These are phyloP conservation scores for Sarcophaga subvicina DNA, from an alignment of 2,888 invertebrate genomes.

Conservation along the genomic window DNA sequence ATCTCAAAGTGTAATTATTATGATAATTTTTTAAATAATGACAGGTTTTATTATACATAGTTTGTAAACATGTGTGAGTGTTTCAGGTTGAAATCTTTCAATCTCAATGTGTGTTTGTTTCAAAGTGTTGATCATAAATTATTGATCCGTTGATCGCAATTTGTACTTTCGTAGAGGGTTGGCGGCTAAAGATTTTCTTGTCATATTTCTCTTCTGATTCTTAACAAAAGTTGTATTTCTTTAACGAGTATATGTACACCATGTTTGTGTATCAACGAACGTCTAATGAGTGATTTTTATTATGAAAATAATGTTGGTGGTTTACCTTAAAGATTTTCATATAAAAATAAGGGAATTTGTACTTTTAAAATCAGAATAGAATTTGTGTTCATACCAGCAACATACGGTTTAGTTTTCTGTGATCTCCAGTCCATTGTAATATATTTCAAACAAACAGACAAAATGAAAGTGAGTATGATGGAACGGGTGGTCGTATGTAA, in stretches of 20 bases:
- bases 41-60: slow-evolving; percentile 46
- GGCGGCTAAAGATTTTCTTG: slow-evolving; percentile 1
- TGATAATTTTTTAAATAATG: slow-evolving; percentile 25
- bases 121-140: not conserved
- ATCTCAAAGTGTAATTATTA: not conserved
- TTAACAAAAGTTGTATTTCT: slow-evolving; percentile 11
- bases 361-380: slow-evolving; percentile 61
- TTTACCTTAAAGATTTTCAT: slow-evolving; percentile 28
- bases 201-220: slow-evolving; percentile 11
- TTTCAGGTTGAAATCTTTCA: slow-evolving; percentile 13
- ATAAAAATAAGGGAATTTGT: slow-evolving; percentile 67
- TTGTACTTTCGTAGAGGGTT: slow-evolving; percentile 36
- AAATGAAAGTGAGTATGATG: slow-evolving; percentile 77
- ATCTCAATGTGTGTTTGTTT: slow-evolving; percentile 14
- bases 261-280: not conserved
- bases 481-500: not conserved
- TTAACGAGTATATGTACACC: not conserved
- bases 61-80: slow-evolving; percentile 3
- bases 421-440: slow-evolving; percentile 50
- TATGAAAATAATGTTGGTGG: slow-evolving; percentile 38
- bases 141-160: not conserved
- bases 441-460: slow-evolving; percentile 57
- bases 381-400: slow-evolving; percentile 52
- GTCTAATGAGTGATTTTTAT: slow-evolving; percentile 25
- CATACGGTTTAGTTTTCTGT: slow-evolving; percentile 62